These are phyloP conservation scores for Myiagra hebetior DNA, from an alignment of 2,113 vertebrate species.

Conservation along the genomic window DNA sequence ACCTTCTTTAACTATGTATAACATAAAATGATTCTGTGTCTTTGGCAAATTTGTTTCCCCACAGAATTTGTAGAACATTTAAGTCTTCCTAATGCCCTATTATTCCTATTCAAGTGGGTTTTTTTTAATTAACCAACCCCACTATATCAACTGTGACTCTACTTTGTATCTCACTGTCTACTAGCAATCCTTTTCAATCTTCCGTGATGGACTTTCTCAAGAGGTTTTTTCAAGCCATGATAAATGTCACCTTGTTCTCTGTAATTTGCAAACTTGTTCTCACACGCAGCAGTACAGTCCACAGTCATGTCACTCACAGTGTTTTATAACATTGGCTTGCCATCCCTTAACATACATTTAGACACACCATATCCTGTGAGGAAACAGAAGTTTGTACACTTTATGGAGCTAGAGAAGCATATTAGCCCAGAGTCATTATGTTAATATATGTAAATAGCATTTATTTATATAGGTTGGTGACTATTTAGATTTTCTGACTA, in stretches of 20 bases:
- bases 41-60: neutral
- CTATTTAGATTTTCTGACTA: neutral
- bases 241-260: neutral
- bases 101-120: accelerated
- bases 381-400: neutral
- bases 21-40: neutral
- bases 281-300: neutral
- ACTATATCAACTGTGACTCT: neutral
- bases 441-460: neutral
- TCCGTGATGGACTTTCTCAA: neutral
- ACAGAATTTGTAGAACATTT: neutral
- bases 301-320: neutral
- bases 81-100: neutral
- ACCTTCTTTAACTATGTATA: neutral
- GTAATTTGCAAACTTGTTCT: neutral
- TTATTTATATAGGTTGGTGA: neutral
- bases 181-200: neutral
- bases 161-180: neutral
- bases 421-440: neutral
- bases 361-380: neutral
- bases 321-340: neutral
- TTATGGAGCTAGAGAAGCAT: neutral
- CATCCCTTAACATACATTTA: neutral
- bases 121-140: neutral
- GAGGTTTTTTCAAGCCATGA: neutral